phyloP scores from a whole-genome alignment of 2,888 invertebrate species.

The Microctonus brassicae region DNA sequence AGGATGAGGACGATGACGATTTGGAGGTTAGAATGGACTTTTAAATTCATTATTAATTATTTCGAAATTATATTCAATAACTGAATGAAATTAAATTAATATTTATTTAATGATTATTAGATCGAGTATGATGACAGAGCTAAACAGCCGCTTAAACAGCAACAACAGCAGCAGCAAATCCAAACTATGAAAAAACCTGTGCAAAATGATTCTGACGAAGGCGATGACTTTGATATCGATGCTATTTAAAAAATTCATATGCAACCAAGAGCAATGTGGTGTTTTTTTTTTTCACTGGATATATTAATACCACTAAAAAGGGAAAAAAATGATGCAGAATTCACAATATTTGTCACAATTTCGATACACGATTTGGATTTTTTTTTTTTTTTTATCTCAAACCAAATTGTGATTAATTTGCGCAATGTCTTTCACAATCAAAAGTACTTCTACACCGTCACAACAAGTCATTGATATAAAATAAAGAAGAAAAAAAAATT shows the following conservation, averaged over 20 bases:
- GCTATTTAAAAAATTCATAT: conserved; percentile 79
- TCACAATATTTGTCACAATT: not conserved
- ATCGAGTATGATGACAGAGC: conserved; percentile 94
- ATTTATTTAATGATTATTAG: conserved; percentile 62
- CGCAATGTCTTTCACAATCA: not conserved
- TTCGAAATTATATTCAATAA: not conserved
- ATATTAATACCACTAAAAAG: not conserved
- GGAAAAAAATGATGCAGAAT: not conserved
- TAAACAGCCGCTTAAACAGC: conserved; percentile 80
- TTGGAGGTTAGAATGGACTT: conserved; percentile 72
- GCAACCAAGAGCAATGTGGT: not conserved
- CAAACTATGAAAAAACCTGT: conserved; percentile 70
- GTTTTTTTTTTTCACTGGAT: conserved; percentile 57
- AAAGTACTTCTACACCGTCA: not conserved
- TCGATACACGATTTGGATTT: not conserved
- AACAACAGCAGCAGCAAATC: conserved; percentile 69
- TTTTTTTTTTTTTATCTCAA: not conserved
- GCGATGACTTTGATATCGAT: conserved; percentile 90
- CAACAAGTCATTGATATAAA: not conserved
- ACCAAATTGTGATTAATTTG: not conserved
- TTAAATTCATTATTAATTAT: not conserved
- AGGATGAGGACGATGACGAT: conserved; percentile 80
- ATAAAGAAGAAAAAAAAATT: not conserved
- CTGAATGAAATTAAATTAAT: conserved; percentile 23
- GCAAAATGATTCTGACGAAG: conserved; percentile 78